Evolutionary conservation across 2,797 vertebrate genomes (phyloP), one percentile per base, ranked within the genome.

Genomic region (Pseudomugil gertrudae): DNA sequence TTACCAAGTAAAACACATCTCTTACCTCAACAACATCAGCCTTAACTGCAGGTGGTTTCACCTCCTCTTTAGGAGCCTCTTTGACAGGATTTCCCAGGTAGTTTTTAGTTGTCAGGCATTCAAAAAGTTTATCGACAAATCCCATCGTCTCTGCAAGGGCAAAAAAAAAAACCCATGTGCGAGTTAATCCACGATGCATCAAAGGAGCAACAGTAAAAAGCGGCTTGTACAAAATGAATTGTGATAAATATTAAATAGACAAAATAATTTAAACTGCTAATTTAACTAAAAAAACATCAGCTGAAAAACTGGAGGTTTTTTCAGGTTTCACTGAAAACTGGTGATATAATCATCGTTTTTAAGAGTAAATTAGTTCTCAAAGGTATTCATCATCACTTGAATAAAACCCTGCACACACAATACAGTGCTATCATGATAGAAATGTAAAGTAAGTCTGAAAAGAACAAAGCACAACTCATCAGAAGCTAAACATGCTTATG

Each of bases 121-220:
- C 98, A 87, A 99, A 99, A 52, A 99, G 96, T 90, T 98, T 99
- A 92, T 99, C 96, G 38, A 99, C 98, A 94, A 99, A 99, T 69
- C 95, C 96, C 60, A 95, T 95, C 23, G 98, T 99, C 92, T 99
- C 98, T 99, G 92, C 65, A 78, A 86, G 81, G 45, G 92, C 5
- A 56, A 60, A 19, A 69, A 8, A 1, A 67, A 63, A n/a, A n/a
- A n/a, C n/a, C 14, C 6, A n/a, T 9, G 33, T 64, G 14, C 1
- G 36, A 38, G 17, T 6, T n/a, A 43, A 43, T 43, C 19, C 3
- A 3, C 10, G 19, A 45, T 21, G 19, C 19, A 21, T 17, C 9
- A 32, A 45, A 43, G 38, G 6, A 43, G 17, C 38, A 43, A 40
- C 15, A 43, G 17, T 7, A 19, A 43, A 45, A 45, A 45, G 1